Evolutionary conservation across 2,113 vertebrate species (phyloP).

Genomic region (Varanus salvator): DNA sequence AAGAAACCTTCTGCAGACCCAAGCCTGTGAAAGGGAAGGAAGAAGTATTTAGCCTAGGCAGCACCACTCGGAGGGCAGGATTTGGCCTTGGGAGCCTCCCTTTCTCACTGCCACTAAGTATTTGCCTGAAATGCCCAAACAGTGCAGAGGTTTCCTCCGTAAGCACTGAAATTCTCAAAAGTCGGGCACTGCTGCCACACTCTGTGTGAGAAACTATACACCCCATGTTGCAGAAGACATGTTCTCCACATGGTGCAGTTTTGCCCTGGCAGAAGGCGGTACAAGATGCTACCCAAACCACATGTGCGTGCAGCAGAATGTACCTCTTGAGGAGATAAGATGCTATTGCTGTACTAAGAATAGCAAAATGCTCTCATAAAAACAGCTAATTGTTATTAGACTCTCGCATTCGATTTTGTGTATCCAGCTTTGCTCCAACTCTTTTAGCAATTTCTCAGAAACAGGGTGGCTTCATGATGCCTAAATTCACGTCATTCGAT

Average conservation of each 20-base stretch:
- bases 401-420: neutral
- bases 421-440: neutral
- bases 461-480: neutral
- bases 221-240: neutral
- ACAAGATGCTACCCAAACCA: neutral
- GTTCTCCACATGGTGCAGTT: neutral
- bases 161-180: neutral
- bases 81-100: neutral
- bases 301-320: neutral
- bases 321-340: slow-evolving; percentile 24
- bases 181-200: neutral
- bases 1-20: no score
- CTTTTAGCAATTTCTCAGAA: neutral
- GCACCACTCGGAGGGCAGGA: neutral
- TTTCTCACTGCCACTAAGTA: neutral
- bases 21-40: neutral
- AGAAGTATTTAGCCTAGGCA: neutral
- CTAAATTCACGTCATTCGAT: neutral
- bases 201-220: neutral
- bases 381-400: neutral
- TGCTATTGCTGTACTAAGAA: slow-evolving; percentile 18
- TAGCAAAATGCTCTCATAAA: slow-evolving; percentile 36
- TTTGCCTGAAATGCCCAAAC: neutral
- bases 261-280: neutral
- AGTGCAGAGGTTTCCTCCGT: neutral